A percentile compares a stretch with the other conserved stretches of the same genome.
These are phyloP conservation scores for Solenopsis invicta DNA, from an alignment of 1,140 invertebrate species.

Conservation along the genomic window DNA sequence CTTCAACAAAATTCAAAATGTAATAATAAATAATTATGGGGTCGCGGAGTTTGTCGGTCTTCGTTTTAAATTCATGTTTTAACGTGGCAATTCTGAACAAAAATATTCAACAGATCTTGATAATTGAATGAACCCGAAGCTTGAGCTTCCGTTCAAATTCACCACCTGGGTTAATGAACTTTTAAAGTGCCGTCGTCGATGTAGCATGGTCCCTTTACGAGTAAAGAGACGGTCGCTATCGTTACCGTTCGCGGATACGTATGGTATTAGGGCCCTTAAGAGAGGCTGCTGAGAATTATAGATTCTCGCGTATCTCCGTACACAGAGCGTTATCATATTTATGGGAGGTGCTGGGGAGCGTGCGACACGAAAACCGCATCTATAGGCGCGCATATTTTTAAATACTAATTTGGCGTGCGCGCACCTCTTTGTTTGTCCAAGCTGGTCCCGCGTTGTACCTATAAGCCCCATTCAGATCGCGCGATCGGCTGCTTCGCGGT, in stretches of 20 bases:
- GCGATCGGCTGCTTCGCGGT: neutral
- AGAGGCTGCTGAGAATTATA: slow-evolving; percentile 64
- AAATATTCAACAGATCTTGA: neutral
- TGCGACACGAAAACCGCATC: slow-evolving; percentile 83
- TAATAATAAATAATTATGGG: neutral
- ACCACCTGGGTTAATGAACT: slow-evolving; percentile 5
- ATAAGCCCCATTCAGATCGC: slow-evolving; percentile 13
- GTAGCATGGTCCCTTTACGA: neutral
- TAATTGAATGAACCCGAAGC: neutral
- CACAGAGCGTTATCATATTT: slow-evolving; percentile 82
- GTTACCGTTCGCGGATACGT: neutral
- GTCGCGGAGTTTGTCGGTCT: neutral
- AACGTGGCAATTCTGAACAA: neutral
- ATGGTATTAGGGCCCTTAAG: slow-evolving; percentile 37
- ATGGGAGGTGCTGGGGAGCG: slow-evolving; percentile 77
- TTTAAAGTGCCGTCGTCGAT: neutral
- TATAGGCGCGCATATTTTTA: slow-evolving; percentile 82
- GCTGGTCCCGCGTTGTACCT: neutral
- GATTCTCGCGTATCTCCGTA: slow-evolving; percentile 80
- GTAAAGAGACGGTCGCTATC: neutral
- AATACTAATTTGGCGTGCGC: slow-evolving; percentile 78
- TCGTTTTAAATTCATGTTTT: neutral
- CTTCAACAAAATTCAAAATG: neutral
- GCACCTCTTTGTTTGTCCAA: neutral
- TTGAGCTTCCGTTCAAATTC: neutral